Conservation (phyloP, 2,113 vertebrate genomes). For the Brevimyrus niger region DNA sequence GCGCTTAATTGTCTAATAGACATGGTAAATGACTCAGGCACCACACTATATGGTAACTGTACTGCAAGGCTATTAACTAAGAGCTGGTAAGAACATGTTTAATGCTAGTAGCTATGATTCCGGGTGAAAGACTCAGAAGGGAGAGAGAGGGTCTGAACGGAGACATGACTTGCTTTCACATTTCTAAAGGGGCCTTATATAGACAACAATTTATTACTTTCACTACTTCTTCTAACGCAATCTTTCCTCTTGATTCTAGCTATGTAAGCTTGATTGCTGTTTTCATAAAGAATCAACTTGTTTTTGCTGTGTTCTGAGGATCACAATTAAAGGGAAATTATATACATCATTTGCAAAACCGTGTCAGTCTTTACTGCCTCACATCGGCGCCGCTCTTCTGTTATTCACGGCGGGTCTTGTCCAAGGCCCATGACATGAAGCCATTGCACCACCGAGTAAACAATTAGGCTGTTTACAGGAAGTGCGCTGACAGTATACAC, state of each 20-base stretch:
- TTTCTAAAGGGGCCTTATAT: background rate
- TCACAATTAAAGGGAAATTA: background rate
- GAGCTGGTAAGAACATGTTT: background rate
- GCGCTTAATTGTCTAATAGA: background rate
- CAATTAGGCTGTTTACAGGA: background rate
- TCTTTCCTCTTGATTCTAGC: background rate
- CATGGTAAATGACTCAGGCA: background rate
- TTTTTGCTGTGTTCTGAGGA: slow-evolving; percentile 4
- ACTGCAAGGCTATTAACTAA: background rate
- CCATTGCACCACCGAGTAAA: background rate
- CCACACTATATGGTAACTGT: background rate
- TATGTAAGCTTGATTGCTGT: background rate
- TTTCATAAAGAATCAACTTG: background rate
- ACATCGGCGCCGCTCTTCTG: background rate
- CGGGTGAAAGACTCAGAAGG: background rate
- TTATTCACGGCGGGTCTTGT: background rate
- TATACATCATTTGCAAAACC: background rate
- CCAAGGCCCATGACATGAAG: background rate
- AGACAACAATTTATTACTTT: background rate
- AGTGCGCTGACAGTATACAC: background rate
- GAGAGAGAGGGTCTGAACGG: background rate
- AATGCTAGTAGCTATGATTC: background rate
- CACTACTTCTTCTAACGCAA: background rate
- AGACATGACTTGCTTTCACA: background rate
- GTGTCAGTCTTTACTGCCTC: background rate